Conservation (phyloP, 2,797 vertebrate species). For the Hydrolagus colliei region DNA sequence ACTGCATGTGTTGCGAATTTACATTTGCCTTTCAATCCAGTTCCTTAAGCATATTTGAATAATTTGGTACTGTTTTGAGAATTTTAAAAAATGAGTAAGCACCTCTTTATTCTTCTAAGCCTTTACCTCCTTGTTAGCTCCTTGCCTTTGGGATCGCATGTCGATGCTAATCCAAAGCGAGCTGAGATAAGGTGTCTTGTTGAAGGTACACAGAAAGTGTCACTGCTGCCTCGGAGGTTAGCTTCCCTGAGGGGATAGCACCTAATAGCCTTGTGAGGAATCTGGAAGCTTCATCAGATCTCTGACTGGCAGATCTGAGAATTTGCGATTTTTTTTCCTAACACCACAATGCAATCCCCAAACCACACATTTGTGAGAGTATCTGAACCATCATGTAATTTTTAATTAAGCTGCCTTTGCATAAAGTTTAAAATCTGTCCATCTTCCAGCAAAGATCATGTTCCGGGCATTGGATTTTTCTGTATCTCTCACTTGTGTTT, state of each 20-base stretch:
- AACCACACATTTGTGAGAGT: background rate
- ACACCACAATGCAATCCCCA: background rate
- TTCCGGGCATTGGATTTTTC: background rate
- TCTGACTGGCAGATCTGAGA: background rate
- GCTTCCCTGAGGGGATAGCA: background rate
- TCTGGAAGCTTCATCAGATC: background rate
- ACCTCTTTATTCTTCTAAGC: too few relatives aligned
- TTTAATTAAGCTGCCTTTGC: background rate
- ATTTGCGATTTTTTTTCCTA: background rate
- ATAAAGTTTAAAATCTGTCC: background rate
- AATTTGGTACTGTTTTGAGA: too few relatives aligned
- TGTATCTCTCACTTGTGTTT: too few relatives aligned
- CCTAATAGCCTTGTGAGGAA: too few relatives aligned
- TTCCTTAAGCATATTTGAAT: too few relatives aligned
- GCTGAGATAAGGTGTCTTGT: background rate
- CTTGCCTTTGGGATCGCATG: too few relatives aligned
- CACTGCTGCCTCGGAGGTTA: background rate
- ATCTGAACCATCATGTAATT: background rate
- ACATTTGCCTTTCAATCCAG: too few relatives aligned
- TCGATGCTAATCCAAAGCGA: background rate
- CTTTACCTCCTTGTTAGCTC: too few relatives aligned
- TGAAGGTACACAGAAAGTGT: background rate
- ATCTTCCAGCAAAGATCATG: background rate
- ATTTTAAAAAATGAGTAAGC: too few relatives aligned
- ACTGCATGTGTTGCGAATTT: too few relatives aligned